Evolutionary conservation across 1,140 invertebrate genomes (phyloP), one percentile per base, ranked within the genome.

Genomic region (Diachasma alloeum): DNA sequence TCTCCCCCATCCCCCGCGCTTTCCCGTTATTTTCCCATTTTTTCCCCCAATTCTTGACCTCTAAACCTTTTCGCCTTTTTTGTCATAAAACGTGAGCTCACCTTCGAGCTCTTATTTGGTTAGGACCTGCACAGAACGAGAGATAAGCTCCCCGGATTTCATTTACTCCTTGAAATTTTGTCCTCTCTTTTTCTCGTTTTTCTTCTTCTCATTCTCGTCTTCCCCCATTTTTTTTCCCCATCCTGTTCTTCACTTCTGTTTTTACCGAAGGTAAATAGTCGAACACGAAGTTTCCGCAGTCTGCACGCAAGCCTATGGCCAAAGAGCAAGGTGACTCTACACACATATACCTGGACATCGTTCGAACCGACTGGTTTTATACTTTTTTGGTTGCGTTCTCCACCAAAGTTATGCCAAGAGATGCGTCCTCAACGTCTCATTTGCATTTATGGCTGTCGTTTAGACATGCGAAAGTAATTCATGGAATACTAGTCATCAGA

Each of bases 101-200:
- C 59, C 56, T 46, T 75, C 80, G 78, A 72, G 79, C 63, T 72
- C 68, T 77, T 86, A 83, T 87, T 87, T 87, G 75, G 80, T 86
- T 86, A 87, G 85, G 85, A 86, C 77, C 44, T 70, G 69, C 72
- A 68, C 26, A 68, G 8, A 63, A 39, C 76, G 78, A 78, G 81
- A 85, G 85, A 86, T 86, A 87, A 81, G 80, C 82, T 78, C 81
- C 82, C 26, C n/a, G 80, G 85, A 86, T 87, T 87, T 86, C 85
- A 84, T 86, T 88, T 86, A 73, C 80, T 81, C 75, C 67, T 77
- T 17, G n/a, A 37, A 37, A 69, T 76, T 53, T 59, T 73, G 66
- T 72, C 44, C 13, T 78, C 68, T 26, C 44, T 63, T 73, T 68
- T 59, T 42, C 26, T 10, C 77, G 80, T 71, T 31, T 31, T 31